These are phyloP conservation scores for Eulithis testata DNA, from an alignment of 2,888 invertebrate genomes.

Conservation along the genomic window DNA sequence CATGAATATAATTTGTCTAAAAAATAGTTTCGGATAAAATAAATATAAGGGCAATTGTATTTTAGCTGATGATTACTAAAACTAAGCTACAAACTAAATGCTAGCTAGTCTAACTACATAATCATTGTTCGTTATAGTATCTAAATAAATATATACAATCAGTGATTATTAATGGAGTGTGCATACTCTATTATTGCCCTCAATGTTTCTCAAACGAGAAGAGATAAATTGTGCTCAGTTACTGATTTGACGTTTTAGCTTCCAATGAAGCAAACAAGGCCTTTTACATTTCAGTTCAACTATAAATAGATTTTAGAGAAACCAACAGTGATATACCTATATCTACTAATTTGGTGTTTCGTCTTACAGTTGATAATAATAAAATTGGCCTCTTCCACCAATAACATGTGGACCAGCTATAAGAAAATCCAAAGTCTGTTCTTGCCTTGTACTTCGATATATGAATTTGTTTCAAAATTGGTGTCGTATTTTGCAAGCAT, in stretches of 20 bases:
- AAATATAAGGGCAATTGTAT: slow-evolving; percentile 68
- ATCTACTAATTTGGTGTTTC: slow-evolving; percentile 61
- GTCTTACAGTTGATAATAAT: slow-evolving; percentile 52
- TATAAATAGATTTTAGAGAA: slow-evolving; percentile 11
- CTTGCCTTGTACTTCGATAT: background rate
- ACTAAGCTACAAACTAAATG: slow-evolving; percentile 60
- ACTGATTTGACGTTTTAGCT: slow-evolving; percentile 39
- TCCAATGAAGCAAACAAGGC: slow-evolving; percentile 19
- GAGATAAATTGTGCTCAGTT: slow-evolving; percentile 48
- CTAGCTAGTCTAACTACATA: slow-evolving; percentile 59
- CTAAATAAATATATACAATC: slow-evolving; percentile 36
- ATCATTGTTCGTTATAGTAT: slow-evolving; percentile 73
- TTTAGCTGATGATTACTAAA: slow-evolving; percentile 57
- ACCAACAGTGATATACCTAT: slow-evolving; percentile 22
- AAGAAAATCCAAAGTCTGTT: background rate
- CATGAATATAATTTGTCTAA: slow-evolving; percentile 51
- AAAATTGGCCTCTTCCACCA: slow-evolving; percentile 33
- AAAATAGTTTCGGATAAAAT: slow-evolving; percentile 66
- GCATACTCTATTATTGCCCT: slow-evolving; percentile 36
- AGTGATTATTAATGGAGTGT: slow-evolving; percentile 35
- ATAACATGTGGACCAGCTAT: background rate
- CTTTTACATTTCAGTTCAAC: slow-evolving; percentile 22
- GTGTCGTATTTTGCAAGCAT: background rate
- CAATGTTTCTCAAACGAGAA: slow-evolving; percentile 25
- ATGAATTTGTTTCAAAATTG: background rate